Evolutionary conservation across 1,140 invertebrate genomes (phyloP), one percentile per base, ranked within the genome.

Genomic region (Drosophila fuyamai): DNA sequence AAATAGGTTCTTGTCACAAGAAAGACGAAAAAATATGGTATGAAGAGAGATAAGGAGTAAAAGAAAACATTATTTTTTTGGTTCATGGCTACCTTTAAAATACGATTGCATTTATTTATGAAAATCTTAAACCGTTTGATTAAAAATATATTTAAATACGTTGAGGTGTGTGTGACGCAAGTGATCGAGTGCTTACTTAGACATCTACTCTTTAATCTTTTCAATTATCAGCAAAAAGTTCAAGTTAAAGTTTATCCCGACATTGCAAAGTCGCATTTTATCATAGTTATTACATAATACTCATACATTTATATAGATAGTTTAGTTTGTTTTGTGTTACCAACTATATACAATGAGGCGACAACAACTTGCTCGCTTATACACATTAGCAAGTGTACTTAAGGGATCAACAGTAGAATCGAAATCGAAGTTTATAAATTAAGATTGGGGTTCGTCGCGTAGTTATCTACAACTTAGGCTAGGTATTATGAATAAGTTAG

Each of bases 391-490:
- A 13, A 41, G n/a, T 40, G 36, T 29, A 36, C 12, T 63, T 1
- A 43, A 7, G 41, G 40, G 14, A 12, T 35, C 50, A 62, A 40
- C 43, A 56, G 27, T n/a, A 50, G 59, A 63, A 46, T 54, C 43
- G 50, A 57, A 71, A 40, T 73, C 40, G 53, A 44, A 41, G 36
- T 67, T 35, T 44, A 53, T 44, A 75, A 75, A 74, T 75, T 54
- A 75, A 43, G 54, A 48, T 43, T 65, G 53, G 60, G 36, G 27
- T 48, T 38, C 60, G 76, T 75, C 43, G 50, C 32, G 51, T 72
- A 77, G 56, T 67, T 80, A 86, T 89, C 84, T 88, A 88, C 84
- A 89, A 71, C 84, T 90, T 90, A 86, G 70, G 43, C 84, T 86
- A 86, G 60, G 70, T 66, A 71, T 88, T 89, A 86, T 55, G 41